Base-by-base conservation (phyloP, 2,888 invertebrate genomes). In the Chrysolina americana region DNA sequence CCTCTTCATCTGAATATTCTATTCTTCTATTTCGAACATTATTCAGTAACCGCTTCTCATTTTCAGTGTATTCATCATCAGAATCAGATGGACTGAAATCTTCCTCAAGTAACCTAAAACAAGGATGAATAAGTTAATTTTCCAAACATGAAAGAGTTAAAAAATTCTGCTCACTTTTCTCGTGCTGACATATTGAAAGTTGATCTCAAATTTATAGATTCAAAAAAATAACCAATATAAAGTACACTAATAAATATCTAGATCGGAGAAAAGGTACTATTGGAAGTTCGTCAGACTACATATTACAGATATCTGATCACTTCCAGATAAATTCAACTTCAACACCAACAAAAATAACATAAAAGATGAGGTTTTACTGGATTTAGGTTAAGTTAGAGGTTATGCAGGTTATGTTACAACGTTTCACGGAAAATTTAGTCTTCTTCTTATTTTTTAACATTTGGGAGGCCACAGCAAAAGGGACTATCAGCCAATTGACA, bases 41-140 rank as follows among this genome's bases (percentile, higher is more conserved):
- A 41, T 91, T 89, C 64, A 94, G 83, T 9, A 94, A 85, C 76
- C 89, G 87, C 76, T 91, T 92, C 83, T 95, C 94, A 70, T 90
- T 90, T 75, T 92, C 90, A 68, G 92, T 91, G 83, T 92, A 94
- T 78, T 94, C 94, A 82, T 93, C 91, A 83, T 94, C 95, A 0
- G 94, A 95, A 84, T 92, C 93, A 92, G 92, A 44, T 91, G 73
- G 44, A 47, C 70, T 75, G 66, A 75, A 78, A 23, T 78, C 71
- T 15, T 78, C 76, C n/a, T 75, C 65, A 19, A 28, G 15, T 11
- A 36, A 48, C 50, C 66, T 66, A 13, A 50, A 50, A 9, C 28
- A 28, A n/a, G 36, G 3, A 8, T 36, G 8, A 36, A 36, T 36
- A 6, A 36, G 36, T 36, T 4, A 36, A 36, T 36, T 36, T 36